phyloP scores from a whole-genome alignment of 2,113 vertebrate genomes.

The Cacatua alba region DNA sequence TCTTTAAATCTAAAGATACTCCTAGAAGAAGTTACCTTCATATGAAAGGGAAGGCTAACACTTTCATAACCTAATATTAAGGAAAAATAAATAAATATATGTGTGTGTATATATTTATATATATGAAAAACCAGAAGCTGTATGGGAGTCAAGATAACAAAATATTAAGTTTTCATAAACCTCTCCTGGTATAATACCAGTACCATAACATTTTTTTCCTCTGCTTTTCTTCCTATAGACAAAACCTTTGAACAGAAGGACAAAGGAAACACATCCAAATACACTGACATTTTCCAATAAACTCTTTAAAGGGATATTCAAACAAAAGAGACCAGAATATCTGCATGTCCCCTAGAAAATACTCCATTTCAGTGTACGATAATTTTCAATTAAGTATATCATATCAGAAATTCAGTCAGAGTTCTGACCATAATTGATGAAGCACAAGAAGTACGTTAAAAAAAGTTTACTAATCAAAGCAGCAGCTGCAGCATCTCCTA shows the following conservation, averaged over 20 bases:
- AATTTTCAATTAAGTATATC: not conserved
- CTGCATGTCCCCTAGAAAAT: not conserved
- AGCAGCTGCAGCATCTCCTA: slow-evolving; percentile 52
- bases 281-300: not conserved
- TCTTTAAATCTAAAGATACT: not conserved
- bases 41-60: not conserved
- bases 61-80: not conserved
- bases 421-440: not conserved
- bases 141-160: not conserved
- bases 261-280: slow-evolving; percentile 28
- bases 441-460: slow-evolving; percentile 1
- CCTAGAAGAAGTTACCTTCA: not conserved
- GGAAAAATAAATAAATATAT: rapidly evolving
- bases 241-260: slow-evolving; percentile 15
- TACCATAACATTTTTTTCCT: not conserved
- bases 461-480: slow-evolving; percentile 48
- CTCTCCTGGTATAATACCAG: not conserved
- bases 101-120: not conserved
- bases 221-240: not conserved
- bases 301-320: not conserved
- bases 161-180: not conserved
- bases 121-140: not conserved
- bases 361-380: not conserved
- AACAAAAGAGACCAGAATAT: not conserved
- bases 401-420: not conserved